Percentiles rank a stretch among this genome's conserved stretches.
These are phyloP conservation scores for Anarsia innoxiella DNA, from an alignment of 2,888 invertebrate genomes.

Conservation along the genomic window DNA sequence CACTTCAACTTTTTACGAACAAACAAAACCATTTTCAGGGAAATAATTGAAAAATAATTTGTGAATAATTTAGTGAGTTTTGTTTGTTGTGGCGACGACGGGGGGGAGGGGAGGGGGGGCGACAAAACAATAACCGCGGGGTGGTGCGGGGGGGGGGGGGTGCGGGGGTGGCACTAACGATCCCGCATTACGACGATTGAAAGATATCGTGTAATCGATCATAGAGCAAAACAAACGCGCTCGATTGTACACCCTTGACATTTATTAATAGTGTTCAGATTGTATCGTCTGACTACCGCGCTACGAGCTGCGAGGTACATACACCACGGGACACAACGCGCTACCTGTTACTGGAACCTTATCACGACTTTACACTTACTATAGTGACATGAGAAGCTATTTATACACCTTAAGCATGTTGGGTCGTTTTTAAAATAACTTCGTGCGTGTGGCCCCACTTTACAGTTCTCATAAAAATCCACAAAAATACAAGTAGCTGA, in stretches of 20 bases:
- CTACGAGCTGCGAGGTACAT: neutral
- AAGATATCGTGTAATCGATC: slow-evolving; percentile 27
- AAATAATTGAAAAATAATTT: slow-evolving; percentile 12
- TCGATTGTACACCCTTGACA: slow-evolving; percentile 26
- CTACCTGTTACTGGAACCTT: too few species aligned
- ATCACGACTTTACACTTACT: too few species aligned
- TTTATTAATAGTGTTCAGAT: slow-evolving; percentile 25
- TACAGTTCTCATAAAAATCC: too few species aligned
- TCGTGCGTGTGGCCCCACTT: too few species aligned
- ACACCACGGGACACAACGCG: too few species aligned
- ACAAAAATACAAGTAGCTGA: too few species aligned
- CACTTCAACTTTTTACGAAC: neutral
- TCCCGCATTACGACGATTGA: slow-evolving; percentile 25
- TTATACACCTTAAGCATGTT: too few species aligned
- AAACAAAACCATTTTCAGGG: slow-evolving; percentile 4
- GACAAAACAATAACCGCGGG: slow-evolving; percentile 13
- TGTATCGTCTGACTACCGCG: neutral
- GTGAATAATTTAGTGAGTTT: slow-evolving; percentile 6
- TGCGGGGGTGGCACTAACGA: slow-evolving; percentile 13
- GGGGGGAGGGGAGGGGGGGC: neutral
- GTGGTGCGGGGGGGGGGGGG: slow-evolving; percentile 5
- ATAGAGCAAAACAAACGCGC: slow-evolving; percentile 26
- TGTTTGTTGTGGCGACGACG: neutral
- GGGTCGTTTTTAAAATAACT: too few species aligned
- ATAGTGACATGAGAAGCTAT: too few species aligned